Conservation (phyloP, 2,797 vertebrate species). For the Lagocephalus sceleratus region DNA sequence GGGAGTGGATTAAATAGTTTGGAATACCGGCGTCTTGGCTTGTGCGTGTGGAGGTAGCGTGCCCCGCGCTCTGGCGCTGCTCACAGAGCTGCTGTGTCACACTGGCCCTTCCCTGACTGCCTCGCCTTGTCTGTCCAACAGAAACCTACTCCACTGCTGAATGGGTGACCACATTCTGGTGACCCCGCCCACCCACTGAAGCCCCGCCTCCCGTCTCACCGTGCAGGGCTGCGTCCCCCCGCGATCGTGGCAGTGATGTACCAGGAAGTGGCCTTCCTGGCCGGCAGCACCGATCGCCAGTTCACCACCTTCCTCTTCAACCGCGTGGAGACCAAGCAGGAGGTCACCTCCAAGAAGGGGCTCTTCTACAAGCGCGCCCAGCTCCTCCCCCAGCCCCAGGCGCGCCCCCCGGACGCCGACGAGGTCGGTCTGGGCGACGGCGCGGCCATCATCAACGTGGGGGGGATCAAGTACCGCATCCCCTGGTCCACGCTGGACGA, state of each 20-base stretch:
- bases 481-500: conserved; percentile 93
- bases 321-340: conserved; percentile 77
- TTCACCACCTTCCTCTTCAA: conserved; percentile 79
- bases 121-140: conserved; percentile 36
- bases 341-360: conserved; percentile 83
- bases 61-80: no score
- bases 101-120: not conserved
- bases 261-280: conserved; percentile 87
- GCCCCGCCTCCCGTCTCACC: conserved; percentile 14
- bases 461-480: conserved; percentile 89
- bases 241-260: conserved; percentile 70
- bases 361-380: conserved; percentile 87
- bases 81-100: no score
- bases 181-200: conserved; percentile 34
- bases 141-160: conserved; percentile 53
- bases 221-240: conserved; percentile 41
- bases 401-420: conserved; percentile 62
- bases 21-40: no score
- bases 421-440: conserved; percentile 44
- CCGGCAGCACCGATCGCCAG: conserved; percentile 80
- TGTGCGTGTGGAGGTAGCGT: no score
- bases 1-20: no score
- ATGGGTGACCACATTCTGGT: conserved; percentile 50
- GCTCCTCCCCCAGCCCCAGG: conserved; percentile 70
- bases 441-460: conserved; percentile 92